Percentiles rank a stretch among this genome's conserved stretches.
Conservation (phyloP, 64 coral and sea anemone species). For the Pachyseris speciosa region DNA sequence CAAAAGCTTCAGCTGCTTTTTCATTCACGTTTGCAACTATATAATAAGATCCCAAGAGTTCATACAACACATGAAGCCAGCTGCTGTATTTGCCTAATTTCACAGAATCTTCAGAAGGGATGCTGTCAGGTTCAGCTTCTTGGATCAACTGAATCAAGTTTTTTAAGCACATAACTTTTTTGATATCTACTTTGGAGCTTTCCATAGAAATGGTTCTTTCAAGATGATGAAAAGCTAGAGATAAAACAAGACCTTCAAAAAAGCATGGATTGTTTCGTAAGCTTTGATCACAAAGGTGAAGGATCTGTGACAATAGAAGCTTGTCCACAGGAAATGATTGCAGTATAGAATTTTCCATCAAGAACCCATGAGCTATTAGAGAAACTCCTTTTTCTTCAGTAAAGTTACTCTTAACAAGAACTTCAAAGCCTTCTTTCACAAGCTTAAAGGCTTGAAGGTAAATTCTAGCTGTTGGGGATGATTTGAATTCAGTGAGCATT, state of each 20-base stretch:
- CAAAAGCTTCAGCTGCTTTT: conserved; percentile 67
- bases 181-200: conserved; percentile 4
- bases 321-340: conserved; percentile 32
- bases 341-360: conserved; percentile 64
- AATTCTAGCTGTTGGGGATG: conserved; percentile 76
- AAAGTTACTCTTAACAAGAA: conserved; percentile 74
- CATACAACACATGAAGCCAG: conserved; percentile 81
- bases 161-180: conserved; percentile 7
- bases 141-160: conserved; percentile 78
- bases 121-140: conserved; percentile 62
- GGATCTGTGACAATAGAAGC: not conserved
- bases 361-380: conserved; percentile 48
- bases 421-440: conserved; percentile 60
- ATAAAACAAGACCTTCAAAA: conserved; percentile 71
- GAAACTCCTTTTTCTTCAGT: conserved; percentile 66
- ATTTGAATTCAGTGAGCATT: conserved; percentile 58
- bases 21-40: not conserved
- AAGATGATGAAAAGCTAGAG: not conserved
- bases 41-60: conserved; percentile 34
- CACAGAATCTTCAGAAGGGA: conserved; percentile 14
- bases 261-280: conserved; percentile 18
- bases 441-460: conserved; percentile 80
- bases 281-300: not conserved
- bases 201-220: not conserved
- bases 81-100: conserved; percentile 76